These are phyloP conservation scores for Protobothrops mucrosquamatus DNA, from an alignment of 2,113 vertebrate species.

Conservation along the genomic window DNA sequence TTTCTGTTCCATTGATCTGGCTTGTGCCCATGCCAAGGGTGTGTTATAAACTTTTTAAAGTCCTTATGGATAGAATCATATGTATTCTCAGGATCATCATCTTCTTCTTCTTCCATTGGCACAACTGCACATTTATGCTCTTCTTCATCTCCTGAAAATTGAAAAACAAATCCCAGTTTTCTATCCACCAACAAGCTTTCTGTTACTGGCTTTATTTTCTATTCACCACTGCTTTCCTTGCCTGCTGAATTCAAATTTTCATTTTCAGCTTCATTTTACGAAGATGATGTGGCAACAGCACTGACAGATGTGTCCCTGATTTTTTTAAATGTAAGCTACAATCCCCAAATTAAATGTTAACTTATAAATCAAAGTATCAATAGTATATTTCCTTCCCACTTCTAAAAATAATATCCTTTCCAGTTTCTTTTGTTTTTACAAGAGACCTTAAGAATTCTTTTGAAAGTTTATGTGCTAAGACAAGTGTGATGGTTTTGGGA, in stretches of 20 bases:
- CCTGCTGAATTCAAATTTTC: conserved; percentile 71
- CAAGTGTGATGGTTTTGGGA: background rate
- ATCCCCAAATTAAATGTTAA: background rate
- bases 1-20: too few species aligned
- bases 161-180: conserved; percentile 76
- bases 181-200: conserved; percentile 77
- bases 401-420: background rate
- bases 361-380: conserved; percentile 13
- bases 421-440: background rate
- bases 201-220: conserved; percentile 90
- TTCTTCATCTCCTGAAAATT: conserved; percentile 82
- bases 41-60: too few species aligned
- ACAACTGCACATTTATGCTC: background rate
- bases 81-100: too few species aligned
- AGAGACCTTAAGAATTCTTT: background rate
- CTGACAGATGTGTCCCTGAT: conserved; percentile 60
- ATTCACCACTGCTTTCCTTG: conserved; percentile 84
- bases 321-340: conserved; percentile 48
- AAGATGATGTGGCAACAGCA: conserved; percentile 64
- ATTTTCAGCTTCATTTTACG: conserved; percentile 69
- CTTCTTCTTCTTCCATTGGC: too few species aligned
- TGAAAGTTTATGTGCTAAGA: background rate
- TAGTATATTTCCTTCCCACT: background rate
- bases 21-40: too few species aligned
- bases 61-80: too few species aligned